Percentiles rank a stretch among this genome's conserved stretches.
Conservation (phyloP, 35 echinoderm and acorn worm species). For the Ophiothrix spiculata region DNA sequence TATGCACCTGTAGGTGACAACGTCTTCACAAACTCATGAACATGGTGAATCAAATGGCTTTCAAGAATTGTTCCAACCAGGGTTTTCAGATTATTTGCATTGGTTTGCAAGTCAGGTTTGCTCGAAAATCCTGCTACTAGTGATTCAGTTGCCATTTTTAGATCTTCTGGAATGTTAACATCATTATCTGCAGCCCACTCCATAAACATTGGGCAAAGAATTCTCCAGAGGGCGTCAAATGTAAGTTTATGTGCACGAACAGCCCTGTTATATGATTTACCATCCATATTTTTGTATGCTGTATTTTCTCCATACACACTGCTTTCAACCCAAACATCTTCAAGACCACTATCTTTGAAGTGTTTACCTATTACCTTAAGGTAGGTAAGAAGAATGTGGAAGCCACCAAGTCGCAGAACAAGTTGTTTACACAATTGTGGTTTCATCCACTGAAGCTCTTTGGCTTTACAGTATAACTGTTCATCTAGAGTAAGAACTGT, state of each 20-base stretch:
- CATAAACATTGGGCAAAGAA: slow-evolving; percentile 31
- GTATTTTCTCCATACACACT: slow-evolving; percentile 27
- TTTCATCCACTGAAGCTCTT: slow-evolving; percentile 17
- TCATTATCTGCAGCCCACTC: too few species aligned
- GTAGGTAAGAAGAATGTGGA: slow-evolving; percentile 10
- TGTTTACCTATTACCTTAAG: not conserved
- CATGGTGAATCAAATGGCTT: not conserved
- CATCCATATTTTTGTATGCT: slow-evolving; percentile 17
- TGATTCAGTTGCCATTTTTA: not conserved
- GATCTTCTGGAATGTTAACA: too few species aligned
- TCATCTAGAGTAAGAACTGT: slow-evolving; percentile 31
- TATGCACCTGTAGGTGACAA: not conserved
- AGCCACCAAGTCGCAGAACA: not conserved
- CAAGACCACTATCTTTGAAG: not conserved
- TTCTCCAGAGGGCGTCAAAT: slow-evolving; percentile 54
- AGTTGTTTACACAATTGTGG: not conserved
- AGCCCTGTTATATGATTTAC: slow-evolving; percentile 45
- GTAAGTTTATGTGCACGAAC: slow-evolving; percentile 55
- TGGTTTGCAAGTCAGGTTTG: not conserved
- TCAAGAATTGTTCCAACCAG: not conserved
- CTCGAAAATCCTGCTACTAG: not conserved
- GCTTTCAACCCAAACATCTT: slow-evolving; percentile 29
- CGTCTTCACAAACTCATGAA: not conserved
- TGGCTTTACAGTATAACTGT: slow-evolving; percentile 30
- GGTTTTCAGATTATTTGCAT: not conserved